Evolutionary conservation across 2,797 vertebrate species (phyloP).

Genomic region (Smutsia temminckii): DNA sequence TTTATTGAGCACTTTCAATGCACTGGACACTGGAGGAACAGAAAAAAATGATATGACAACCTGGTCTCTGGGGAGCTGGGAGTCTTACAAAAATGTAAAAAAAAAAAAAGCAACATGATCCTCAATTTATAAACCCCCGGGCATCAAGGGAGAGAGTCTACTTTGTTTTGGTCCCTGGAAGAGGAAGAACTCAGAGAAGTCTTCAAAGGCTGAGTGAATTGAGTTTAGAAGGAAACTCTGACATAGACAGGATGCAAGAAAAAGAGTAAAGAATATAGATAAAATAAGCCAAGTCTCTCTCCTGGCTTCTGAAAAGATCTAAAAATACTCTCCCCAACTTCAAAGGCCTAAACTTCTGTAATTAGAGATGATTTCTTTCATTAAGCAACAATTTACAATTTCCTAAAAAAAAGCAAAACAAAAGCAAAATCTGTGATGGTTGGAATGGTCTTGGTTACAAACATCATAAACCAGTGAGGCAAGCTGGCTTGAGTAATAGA

Average conservation of each 20-base stretch:
- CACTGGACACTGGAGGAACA: neutral
- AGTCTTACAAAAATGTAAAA: neutral
- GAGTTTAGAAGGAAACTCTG: neutral
- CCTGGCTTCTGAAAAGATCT: neutral
- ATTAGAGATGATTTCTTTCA: neutral
- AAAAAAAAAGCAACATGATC: neutral
- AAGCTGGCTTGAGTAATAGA: neutral
- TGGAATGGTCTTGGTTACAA: neutral
- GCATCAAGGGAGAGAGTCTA: neutral
- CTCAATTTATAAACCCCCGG: neutral
- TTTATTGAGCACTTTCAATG: neutral
- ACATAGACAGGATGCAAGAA: neutral
- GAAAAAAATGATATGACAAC: neutral
- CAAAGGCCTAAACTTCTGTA: neutral
- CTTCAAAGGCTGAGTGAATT: neutral
- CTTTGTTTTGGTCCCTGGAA: conserved; percentile 60
- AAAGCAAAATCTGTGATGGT: neutral
- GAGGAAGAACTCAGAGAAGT: neutral
- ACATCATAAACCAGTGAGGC: neutral
- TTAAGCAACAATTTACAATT: neutral
- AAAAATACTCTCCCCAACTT: neutral
- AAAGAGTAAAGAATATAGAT: neutral
- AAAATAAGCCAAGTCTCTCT: neutral
- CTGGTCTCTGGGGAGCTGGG: neutral
- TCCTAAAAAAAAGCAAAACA: neutral